phyloP scores from a whole-genome alignment of 2,888 invertebrate species.

The Anagyrus pseudococci region DNA sequence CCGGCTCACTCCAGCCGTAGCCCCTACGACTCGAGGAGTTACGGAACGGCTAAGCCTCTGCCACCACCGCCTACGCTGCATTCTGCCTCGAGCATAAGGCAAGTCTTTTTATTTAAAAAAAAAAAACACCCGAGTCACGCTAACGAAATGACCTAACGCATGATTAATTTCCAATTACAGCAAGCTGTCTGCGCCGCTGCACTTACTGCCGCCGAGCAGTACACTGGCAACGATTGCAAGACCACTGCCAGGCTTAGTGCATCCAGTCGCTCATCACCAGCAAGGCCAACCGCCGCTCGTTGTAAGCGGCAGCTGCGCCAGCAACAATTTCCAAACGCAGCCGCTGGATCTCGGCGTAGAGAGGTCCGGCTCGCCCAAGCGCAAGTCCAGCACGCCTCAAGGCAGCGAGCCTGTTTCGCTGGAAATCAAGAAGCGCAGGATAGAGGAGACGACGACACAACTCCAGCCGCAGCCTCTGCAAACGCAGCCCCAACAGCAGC shows the following conservation, averaged over 20 bases:
- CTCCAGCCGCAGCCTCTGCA: conserved; percentile 14
- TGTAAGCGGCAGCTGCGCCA: conserved; percentile 3
- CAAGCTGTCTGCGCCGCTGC: conserved; percentile 49
- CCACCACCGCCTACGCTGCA: conserved; percentile 64
- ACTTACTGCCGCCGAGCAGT: conserved; percentile 58
- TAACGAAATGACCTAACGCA: neutral
- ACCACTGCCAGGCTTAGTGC: conserved; percentile 50
- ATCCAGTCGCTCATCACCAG: conserved; percentile 48
- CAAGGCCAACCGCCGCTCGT: conserved; percentile 33
- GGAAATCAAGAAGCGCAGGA: conserved; percentile 72
- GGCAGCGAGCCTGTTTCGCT: conserved; percentile 62
- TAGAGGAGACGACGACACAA: conserved; percentile 60
- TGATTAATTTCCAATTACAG: conserved; percentile 23
- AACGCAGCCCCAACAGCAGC: conserved; percentile 30
- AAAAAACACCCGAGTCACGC: neutral
- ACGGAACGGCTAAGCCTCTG: conserved; percentile 52
- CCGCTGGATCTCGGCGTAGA: conserved; percentile 78
- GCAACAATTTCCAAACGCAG: conserved; percentile 68
- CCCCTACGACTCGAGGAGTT: conserved; percentile 58
- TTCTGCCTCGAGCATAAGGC: conserved; percentile 43
- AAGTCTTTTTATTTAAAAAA: neutral
- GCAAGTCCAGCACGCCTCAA: conserved; percentile 66
- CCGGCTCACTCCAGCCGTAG: conserved; percentile 63
- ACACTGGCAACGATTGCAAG: conserved; percentile 57
- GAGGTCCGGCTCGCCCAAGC: conserved; percentile 67